Evolutionary conservation across 2,113 vertebrate species (phyloP), one percentile per base, ranked within the genome.

Genomic region (Zapornia atra): DNA sequence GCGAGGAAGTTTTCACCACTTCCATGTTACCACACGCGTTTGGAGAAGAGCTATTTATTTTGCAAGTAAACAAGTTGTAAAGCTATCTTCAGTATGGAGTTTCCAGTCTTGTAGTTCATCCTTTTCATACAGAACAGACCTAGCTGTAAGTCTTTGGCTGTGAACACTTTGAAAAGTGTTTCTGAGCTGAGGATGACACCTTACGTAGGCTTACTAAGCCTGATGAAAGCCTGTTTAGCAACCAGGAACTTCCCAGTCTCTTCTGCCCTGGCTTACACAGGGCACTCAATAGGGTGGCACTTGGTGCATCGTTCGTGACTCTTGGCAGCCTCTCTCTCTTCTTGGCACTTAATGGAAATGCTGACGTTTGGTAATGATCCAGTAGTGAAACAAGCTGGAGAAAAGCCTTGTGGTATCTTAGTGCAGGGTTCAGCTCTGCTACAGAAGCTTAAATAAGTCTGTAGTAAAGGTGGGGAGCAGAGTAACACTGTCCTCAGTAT

Each of bases 281-380:
- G 15, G 22, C 17, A 33, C 10, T 48, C 36, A 7, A 1, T 12
- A 5, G 56, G 6, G 57, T 19, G n/a, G 31, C 17, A 44, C 24
- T n/a, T 34, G 5, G 5, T 14, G 28, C 24, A 15, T 36, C 0
- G 0, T 19, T 44, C 1, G 1, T 57, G 53, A 15, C 38, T 63
- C 18, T 61, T 28, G n/a, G 38, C 33, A 71, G 19, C 50, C n/a
- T 60, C 63, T 38, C 0, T n/a, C n/a, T 65, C 44, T 76, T 46
- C 44, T 46, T 4, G 44, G n/a, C 2, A 2, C 26, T 72, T 36
- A 50, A n/a, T n/a, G 50, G 19, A 56, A 85, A 54, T 3, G 29
- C 48, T 69, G 6, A 31, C 1, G 1, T 82, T 79, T 72, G 36
- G 63, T 64, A 33, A 33, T 24, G 76, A 38, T 6, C 48, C 53